phyloP scores from a whole-genome alignment of 2,113 vertebrate species.

The Fukomys damarensis region DNA sequence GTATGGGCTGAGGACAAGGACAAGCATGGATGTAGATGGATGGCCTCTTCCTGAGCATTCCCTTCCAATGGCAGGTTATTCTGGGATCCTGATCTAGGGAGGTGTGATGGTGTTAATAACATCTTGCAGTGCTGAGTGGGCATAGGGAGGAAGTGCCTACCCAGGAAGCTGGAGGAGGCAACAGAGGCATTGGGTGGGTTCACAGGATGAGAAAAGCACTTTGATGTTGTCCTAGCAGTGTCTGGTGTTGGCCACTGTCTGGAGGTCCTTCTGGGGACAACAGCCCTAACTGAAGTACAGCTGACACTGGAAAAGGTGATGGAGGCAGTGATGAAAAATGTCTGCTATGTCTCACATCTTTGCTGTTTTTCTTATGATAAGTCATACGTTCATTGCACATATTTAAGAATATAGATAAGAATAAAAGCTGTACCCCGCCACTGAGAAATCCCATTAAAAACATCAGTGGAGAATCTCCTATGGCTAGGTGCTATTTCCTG shows the following conservation, averaged over 20 bases:
- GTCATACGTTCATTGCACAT: neutral
- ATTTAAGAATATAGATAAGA: neutral
- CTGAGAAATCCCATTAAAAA: neutral
- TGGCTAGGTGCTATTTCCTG: neutral
- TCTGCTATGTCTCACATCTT: neutral
- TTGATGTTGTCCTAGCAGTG: neutral
- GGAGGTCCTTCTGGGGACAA: neutral
- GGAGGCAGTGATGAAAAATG: neutral
- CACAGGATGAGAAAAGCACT: neutral
- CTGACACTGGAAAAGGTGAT: neutral
- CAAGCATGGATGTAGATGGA: rapidly evolving
- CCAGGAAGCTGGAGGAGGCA: neutral
- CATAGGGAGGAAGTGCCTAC: neutral
- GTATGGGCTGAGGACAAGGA: neutral
- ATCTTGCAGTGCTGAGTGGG: neutral
- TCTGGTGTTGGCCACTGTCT: neutral
- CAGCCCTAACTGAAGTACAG: rapidly evolving
- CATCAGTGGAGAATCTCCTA: neutral
- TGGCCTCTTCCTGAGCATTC: neutral
- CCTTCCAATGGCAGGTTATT: neutral
- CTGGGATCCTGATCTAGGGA: neutral
- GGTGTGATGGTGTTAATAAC: neutral
- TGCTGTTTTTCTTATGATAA: neutral
- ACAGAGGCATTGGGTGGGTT: neutral
- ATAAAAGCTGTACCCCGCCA: neutral